Percentiles rank a stretch among this genome's conserved stretches.
Evolutionary conservation across 2,113 vertebrate genomes (phyloP).

Genomic region (Reinhardtius hippoglossoides): DNA sequence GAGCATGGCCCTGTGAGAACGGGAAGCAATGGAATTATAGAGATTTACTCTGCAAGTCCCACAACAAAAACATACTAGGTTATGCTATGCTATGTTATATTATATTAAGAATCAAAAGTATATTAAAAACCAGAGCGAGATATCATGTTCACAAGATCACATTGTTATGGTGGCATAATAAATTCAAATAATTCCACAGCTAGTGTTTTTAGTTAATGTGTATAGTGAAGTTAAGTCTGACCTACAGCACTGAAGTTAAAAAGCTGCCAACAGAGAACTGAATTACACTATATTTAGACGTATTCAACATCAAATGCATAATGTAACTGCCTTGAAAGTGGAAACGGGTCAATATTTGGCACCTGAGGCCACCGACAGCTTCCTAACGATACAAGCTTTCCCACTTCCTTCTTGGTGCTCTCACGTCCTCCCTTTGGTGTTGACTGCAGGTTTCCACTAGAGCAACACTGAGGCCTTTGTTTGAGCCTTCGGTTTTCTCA

Average conservation of each 20-base stretch:
- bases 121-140: too few species aligned
- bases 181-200: too few species aligned
- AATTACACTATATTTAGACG: not conserved
- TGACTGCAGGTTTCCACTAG: constrained; percentile 48
- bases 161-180: too few species aligned
- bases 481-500: not conserved
- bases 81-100: not conserved
- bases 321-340: too few species aligned
- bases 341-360: constrained; percentile 28
- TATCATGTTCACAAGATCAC: too few species aligned
- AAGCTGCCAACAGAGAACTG: not conserved
- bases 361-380: not conserved
- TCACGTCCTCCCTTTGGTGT: constrained; percentile 23
- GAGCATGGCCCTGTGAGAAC: constrained; percentile 23
- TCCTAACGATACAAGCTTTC: not conserved
- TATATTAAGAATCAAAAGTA: too few species aligned
- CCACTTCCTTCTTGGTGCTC: not conserved
- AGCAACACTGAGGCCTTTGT: constrained; percentile 22
- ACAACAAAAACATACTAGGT: constrained; percentile 17
- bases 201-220: too few species aligned
- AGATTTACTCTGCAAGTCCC: constrained; percentile 49
- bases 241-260: too few species aligned
- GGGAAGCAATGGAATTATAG: not conserved
- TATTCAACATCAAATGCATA: constrained; percentile 15
- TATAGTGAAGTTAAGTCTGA: too few species aligned